Percentiles rank a stretch among this genome's conserved stretches.
These are phyloP conservation scores for Dufourea novaeangliae DNA, from an alignment of 1,140 invertebrate genomes.

Conservation along the genomic window DNA sequence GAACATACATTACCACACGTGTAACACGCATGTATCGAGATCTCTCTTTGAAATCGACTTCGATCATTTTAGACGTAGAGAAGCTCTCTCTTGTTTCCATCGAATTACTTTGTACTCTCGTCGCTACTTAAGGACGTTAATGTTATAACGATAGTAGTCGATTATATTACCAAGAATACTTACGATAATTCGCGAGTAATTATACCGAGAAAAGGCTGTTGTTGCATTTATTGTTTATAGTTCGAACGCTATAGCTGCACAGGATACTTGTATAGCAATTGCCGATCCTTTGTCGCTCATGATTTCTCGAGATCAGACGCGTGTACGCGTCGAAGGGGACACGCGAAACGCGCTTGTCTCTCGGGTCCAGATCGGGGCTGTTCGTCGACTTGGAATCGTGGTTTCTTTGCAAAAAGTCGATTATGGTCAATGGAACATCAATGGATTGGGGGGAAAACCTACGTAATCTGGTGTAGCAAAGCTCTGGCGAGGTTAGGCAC, in stretches of 20 bases:
- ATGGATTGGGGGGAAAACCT: too few species aligned
- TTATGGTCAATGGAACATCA: too few species aligned
- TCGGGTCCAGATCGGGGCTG: too few species aligned
- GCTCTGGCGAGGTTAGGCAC: too few species aligned
- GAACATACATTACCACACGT: background rate
- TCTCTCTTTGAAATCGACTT: background rate
- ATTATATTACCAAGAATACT: too few species aligned
- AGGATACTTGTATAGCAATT: background rate
- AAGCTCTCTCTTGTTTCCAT: conserved; percentile 8
- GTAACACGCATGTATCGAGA: background rate
- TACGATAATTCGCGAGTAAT: background rate
- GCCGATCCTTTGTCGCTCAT: background rate
- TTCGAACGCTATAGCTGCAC: conserved; percentile 25
- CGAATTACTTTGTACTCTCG: conserved; percentile 12
- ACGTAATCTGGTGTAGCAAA: too few species aligned
- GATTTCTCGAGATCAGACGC: conserved; percentile 43
- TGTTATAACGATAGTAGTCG: background rate
- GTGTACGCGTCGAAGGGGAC: too few species aligned
- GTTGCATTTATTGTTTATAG: conserved; percentile 34
- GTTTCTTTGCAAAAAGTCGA: too few species aligned
- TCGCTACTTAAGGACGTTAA: conserved; percentile 2
- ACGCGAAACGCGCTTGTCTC: background rate
- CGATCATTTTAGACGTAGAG: conserved; percentile 8
- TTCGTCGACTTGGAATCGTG: too few species aligned
- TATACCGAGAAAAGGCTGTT: conserved; percentile 39